Base-by-base conservation (phyloP, 2,888 invertebrate genomes). In the Axea sp. region DNA sequence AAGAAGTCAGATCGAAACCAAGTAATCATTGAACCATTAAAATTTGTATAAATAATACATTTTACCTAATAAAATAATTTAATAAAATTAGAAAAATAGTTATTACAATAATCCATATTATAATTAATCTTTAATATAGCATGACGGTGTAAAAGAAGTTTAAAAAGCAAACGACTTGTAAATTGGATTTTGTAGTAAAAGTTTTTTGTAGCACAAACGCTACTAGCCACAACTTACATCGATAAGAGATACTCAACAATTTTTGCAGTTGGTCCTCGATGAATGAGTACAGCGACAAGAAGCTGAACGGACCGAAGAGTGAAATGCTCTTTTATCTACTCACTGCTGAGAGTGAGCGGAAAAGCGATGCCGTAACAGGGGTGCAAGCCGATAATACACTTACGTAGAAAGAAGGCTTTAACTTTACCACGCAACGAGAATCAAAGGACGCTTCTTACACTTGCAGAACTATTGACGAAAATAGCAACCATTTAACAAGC, bases 381-480 rank as follows among this genome's bases (percentile, higher is more conserved):
- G 55, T 59, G 51, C 73, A 43, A 71, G 68, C 73, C 75, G 73
- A 75, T 77, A 78, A 78, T 77, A 76, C 62, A 60, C 75, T 78
- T 78, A 77, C 72, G 30, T 35, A 68, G 14, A 47, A 57, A 55
- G 24, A 33, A 47, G 30, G 39, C 47, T 57, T 47, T 55, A 53
- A 55, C 28, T 33, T 43, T 28, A 41, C 41, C 12, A 5, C 22
- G 19, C 15, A 17, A 51, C 26, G 17, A 7, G 39, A 49, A 22
- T 22, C 22, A 45, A 53, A 53, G 9, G 3, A n/a, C n/a, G n/a
- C n/a, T n/a, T 19, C 49, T 59, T 51, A 15, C 33, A 33, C 22
- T 9, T 8, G 8, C 41, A 41, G 8, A 57, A 39, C 9, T 57
- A 57, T 30, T 28, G 17, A 12, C 19, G 57, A 19, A 41, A 53